Conservation (phyloP, 2,888 invertebrate species). For the Tipula lateralis region DNA sequence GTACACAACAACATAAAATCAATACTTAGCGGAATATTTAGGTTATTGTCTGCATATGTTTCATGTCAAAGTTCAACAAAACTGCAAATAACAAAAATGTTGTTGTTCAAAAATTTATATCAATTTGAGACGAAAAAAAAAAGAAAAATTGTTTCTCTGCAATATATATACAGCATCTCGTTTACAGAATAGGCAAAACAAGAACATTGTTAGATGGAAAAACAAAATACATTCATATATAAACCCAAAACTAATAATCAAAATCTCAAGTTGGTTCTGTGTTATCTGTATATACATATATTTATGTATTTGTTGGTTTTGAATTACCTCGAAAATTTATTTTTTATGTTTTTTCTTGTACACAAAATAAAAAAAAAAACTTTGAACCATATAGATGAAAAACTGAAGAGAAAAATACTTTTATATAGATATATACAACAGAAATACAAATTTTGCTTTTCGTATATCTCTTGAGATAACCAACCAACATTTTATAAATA, state of each 20-base stretch:
- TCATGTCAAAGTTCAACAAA: background rate
- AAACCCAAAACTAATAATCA: slow-evolving; percentile 19
- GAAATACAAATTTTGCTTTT: background rate
- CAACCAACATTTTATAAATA: background rate
- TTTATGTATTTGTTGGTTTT: background rate
- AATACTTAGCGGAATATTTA: background rate
- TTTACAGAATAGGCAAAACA: background rate
- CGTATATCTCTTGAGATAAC: slow-evolving; percentile 9
- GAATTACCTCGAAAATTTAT: slow-evolving; percentile 6
- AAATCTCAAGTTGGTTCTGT: background rate
- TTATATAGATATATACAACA: background rate
- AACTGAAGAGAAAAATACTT: background rate
- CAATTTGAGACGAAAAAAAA: no score
- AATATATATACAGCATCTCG: background rate
- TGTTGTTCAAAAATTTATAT: background rate
- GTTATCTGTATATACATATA: background rate
- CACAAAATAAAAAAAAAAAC: background rate
- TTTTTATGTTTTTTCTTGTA: slow-evolving; percentile 7
- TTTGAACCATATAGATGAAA: background rate
- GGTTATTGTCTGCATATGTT: background rate
- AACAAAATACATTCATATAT: background rate
- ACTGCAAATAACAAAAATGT: background rate
- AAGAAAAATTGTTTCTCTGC: background rate
- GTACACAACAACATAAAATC: background rate
- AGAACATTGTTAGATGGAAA: background rate